phyloP scores from a whole-genome alignment of 2,888 invertebrate species.

The Cinara cedri region DNA sequence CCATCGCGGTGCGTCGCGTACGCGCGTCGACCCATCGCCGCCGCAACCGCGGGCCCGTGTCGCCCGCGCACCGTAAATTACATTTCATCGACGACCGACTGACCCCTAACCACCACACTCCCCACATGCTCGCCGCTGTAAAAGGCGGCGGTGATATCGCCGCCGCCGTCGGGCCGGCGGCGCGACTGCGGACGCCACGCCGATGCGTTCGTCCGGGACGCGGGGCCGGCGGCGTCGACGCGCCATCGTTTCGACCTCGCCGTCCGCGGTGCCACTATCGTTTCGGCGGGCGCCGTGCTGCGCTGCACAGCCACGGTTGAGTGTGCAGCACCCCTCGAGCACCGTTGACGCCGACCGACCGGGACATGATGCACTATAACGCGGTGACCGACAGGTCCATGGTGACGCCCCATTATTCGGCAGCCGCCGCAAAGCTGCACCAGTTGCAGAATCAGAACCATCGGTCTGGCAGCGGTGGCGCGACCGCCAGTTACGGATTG shows the following conservation, averaged over 20 bases:
- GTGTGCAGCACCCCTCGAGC: not conserved
- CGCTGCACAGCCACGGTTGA: not conserved
- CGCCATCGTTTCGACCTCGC: not conserved
- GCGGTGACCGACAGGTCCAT: slow-evolving; percentile 32
- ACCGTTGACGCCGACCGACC: not conserved
- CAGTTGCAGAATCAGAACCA: slow-evolving; percentile 43
- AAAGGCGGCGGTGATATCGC: not conserved
- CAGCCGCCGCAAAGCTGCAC: slow-evolving; percentile 40
- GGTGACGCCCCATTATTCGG: slow-evolving; percentile 37
- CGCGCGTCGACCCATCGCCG: not conserved
- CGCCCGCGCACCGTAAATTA: not conserved
- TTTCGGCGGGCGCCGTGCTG: not conserved
- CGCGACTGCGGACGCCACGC: not conserved
- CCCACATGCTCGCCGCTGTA: slow-evolving; percentile 15
- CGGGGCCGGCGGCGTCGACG: not conserved
- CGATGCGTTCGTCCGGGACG: not conserved
- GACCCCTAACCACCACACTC: not conserved
- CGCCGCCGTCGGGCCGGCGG: not conserved
- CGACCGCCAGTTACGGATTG: slow-evolving; percentile 24
- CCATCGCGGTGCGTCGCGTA: not conserved
- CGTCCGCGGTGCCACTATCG: not conserved
- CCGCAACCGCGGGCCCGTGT: not conserved
- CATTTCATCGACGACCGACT: not conserved
- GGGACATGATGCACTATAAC: slow-evolving; percentile 38
- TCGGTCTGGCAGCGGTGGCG: slow-evolving; percentile 3